Conservation (phyloP, 2,888 invertebrate genomes). For the Automeris io region DNA sequence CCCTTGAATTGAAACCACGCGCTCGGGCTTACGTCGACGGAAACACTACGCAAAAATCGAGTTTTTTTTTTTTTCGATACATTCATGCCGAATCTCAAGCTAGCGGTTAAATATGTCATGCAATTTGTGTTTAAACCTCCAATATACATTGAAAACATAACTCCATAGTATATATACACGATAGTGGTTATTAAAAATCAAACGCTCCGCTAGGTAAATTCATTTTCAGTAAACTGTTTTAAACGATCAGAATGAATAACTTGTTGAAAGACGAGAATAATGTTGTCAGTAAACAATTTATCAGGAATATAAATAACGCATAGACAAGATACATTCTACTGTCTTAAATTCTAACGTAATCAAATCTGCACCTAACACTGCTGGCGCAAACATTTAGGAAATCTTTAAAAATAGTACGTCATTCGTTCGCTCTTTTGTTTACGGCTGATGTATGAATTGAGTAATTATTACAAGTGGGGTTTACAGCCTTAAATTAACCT, state of each 20-base stretch:
- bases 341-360: constrained; percentile 3
- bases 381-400: constrained; percentile 5
- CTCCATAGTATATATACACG: no score
- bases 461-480: constrained; percentile 4
- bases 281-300: constrained; percentile 3
- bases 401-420: constrained; percentile 7
- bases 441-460: constrained; percentile 4
- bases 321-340: neutral
- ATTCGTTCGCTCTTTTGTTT: constrained; percentile 9
- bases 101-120: no score
- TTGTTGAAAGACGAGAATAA: constrained; percentile 1
- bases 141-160: no score
- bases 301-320: neutral
- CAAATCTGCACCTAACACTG: neutral
- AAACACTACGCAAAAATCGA: no score
- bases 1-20: no score
- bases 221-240: neutral
- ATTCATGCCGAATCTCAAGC: no score
- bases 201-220: neutral
- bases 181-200: no score
- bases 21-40: no score
- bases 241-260: neutral
- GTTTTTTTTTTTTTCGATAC: no score
- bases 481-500: constrained; percentile 1
- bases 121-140: no score